Percentiles rank a stretch among this genome's conserved stretches.
Evolutionary conservation across 53 echinoderm and acorn worm genomes (phyloP).

Genomic region (Zoroaster sp.): DNA sequence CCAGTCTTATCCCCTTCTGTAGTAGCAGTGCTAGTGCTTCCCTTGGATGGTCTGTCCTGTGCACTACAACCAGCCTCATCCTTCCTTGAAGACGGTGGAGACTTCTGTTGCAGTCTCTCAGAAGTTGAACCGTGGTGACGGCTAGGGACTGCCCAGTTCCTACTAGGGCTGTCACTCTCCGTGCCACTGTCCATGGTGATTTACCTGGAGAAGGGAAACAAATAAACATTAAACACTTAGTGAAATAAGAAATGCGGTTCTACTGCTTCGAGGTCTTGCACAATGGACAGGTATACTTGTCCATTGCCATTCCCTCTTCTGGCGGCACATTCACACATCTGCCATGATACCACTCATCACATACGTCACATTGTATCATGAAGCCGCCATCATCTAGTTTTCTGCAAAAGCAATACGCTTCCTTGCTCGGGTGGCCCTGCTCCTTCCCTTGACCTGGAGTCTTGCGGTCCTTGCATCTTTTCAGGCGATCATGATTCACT

Average conservation of each 20-base stretch:
- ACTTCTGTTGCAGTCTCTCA: too few species aligned
- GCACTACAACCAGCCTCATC: too few species aligned
- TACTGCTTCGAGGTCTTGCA: neutral
- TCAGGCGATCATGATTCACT: constrained; percentile 33
- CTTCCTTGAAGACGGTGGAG: too few species aligned
- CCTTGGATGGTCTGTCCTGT: too few species aligned
- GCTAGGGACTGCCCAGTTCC: too few species aligned
- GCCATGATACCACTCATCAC: constrained; percentile 28
- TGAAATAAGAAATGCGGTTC: neutral
- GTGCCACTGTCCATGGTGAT: too few species aligned
- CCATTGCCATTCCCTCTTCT: neutral
- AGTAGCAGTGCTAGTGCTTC: too few species aligned
- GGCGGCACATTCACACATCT: constrained; percentile 12
- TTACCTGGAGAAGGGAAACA: too few species aligned
- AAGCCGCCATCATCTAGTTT: constrained; percentile 23
- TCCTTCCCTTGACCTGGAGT: neutral
- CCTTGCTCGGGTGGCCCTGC: neutral
- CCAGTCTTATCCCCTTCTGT: too few species aligned
- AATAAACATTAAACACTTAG: too few species aligned
- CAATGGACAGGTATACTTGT: constrained; percentile 21
- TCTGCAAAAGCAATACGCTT: constrained; percentile 8
- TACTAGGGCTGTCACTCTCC: too few species aligned
- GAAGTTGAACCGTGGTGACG: too few species aligned
- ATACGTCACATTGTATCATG: constrained; percentile 24
- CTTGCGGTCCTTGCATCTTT: constrained; percentile 2